These are phyloP conservation scores for Drosophila lacertosa DNA, from an alignment of 1,140 invertebrate species.

Conservation along the genomic window DNA sequence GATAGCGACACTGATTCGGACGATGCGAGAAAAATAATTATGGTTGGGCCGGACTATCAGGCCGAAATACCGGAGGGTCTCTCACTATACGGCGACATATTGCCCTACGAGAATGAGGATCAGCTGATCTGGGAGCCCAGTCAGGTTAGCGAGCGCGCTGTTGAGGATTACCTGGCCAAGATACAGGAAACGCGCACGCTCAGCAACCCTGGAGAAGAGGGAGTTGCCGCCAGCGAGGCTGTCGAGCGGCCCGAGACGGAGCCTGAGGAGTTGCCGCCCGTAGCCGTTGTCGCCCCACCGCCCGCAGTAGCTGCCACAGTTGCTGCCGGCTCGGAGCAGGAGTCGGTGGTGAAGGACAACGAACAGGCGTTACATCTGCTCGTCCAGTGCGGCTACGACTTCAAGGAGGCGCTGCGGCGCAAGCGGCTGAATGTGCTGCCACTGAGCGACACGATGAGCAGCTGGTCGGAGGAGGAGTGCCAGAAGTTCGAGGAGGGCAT, in stretches of 20 bases:
- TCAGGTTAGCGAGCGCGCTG: constrained; percentile 89
- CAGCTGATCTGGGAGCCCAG: constrained; percentile 96
- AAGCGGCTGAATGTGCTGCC: constrained; percentile 91
- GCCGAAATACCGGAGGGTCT: constrained; percentile 96
- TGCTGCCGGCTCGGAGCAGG: constrained; percentile 28
- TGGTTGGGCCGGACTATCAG: constrained; percentile 98
- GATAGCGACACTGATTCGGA: constrained; percentile 91
- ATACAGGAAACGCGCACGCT: constrained; percentile 61
- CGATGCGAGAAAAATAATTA: constrained; percentile 89
- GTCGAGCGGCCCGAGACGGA: constrained; percentile 6
- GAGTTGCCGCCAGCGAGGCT: constrained; percentile 3
- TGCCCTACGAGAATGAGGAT: constrained; percentile 98
- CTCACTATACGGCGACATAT: constrained; percentile 94
- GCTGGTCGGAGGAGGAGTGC: constrained; percentile 99
- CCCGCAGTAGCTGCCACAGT: no score
- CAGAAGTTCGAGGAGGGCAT: constrained; percentile 98
- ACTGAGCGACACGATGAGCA: constrained; percentile 89
- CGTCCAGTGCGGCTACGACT: constrained; percentile 96
- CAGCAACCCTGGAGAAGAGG: constrained; percentile 23
- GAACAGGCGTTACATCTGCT: constrained; percentile 96
- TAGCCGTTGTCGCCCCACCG: background rate
- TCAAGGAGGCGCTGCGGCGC: constrained; percentile 95
- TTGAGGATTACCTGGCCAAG: constrained; percentile 91
- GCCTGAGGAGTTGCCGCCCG: background rate
- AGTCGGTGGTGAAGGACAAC: constrained; percentile 91